These are phyloP conservation scores for Actinernus sp. DNA, from an alignment of 92 coral and sea anemone species.

Conservation along the genomic window DNA sequence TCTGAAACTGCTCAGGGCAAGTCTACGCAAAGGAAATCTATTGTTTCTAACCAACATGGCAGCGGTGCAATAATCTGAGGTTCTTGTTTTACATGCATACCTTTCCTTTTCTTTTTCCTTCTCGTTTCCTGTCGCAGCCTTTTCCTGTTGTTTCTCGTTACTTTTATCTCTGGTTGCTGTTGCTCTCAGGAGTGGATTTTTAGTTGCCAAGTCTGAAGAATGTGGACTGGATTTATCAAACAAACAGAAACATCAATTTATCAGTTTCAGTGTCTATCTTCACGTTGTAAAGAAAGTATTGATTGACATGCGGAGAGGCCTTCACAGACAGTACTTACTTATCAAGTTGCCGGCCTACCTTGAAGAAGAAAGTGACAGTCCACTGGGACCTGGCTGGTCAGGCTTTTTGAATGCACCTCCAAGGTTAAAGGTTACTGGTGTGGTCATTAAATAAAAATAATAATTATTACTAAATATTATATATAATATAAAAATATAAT, in stretches of 20 bases:
- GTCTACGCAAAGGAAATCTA: no score
- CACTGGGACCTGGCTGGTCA: constrained; percentile 61
- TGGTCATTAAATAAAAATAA: no score
- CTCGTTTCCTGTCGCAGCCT: constrained; percentile 57
- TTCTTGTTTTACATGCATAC: constrained; percentile 21
- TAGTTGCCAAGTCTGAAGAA: no score
- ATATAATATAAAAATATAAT: no score
- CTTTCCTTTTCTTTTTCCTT: constrained; percentile 59
- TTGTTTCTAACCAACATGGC: no score
- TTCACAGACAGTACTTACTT: not conserved
- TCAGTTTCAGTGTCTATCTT: no score
- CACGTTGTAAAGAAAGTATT: not conserved
- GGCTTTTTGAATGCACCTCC: constrained; percentile 23
- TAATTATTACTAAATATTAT: no score
- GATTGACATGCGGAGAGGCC: not conserved
- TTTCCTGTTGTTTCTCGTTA: no score
- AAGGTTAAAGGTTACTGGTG: constrained; percentile 68
- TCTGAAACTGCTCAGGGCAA: no score
- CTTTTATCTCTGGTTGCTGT: constrained; percentile 24
- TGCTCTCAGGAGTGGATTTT: constrained; percentile 21
- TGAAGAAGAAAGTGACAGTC: not conserved
- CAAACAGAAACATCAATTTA: no score
- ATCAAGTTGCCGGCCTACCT: constrained; percentile 18
- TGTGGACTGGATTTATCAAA: no score
- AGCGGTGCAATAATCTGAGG: no score